Evolutionary conservation across 2,888 invertebrate genomes (phyloP), one percentile per base, ranked within the genome.

Genomic region (Polydesmus complanatus): DNA sequence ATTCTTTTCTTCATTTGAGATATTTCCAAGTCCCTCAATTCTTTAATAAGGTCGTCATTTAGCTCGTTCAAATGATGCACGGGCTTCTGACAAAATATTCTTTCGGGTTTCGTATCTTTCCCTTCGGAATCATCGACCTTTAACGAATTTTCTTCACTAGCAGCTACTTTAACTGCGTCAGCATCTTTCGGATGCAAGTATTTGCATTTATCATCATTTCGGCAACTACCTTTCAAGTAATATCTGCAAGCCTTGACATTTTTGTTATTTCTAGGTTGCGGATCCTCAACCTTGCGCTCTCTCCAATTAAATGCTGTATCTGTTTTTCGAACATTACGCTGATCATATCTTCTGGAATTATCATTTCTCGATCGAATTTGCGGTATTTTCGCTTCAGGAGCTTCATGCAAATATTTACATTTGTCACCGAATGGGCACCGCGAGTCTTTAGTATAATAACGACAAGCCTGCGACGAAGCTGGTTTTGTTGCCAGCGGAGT

Each of bases 1-100:
- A 65, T 64, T 5, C 65, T 58, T 37, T 64, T 66, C 56, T 63
- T 65, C 22, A 66, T 37, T 48, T 63, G 65, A 0, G 11, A 25
- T 14, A 66, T 62, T 63, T 66, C 65, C 11, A 61, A 61, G 25
- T 60, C 50, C 54, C 65, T 65, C 5, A 37, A 8, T 37, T 37
- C 37, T 37, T 37, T 37, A 37, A 37, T 5, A 8, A 14, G 14
- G 5, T 37, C 14, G 5, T 37, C 37, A 37, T 37, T 14, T 14
- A 37, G 5, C 8, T 37, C 37, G 5, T 37, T 37, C 37, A 37
- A 14, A 8, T 37, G 37, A 14, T 37, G 14, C 14, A 8, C 37
- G 5, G 37, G 37, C 14, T 37, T 37, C 14, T 8, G 14, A 37
- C 37, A 37, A 8, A 14, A 14, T 14, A 37, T 37, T 14, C 37